Evolutionary conservation across 1,140 invertebrate genomes (phyloP).

Genomic region (Pogonomyrmex barbatus): DNA sequence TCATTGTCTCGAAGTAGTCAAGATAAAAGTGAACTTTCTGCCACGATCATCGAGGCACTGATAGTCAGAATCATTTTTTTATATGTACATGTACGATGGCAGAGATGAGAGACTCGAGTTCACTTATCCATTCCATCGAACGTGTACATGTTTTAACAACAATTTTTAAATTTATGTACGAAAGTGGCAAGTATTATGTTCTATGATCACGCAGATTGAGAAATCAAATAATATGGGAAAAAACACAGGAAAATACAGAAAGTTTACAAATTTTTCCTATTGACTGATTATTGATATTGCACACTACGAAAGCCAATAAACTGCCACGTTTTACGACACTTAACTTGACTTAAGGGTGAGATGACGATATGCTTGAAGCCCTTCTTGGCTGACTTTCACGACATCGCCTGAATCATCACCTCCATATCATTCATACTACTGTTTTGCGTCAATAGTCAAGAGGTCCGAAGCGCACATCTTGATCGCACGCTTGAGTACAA

Average conservation of each 20-base stretch:
- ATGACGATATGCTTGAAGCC: constrained; percentile 41
- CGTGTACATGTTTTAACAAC: constrained; percentile 15
- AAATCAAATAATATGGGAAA: not conserved
- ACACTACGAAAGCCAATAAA: constrained; percentile 52
- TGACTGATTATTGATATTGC: constrained; percentile 40
- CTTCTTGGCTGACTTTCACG: constrained; percentile 79
- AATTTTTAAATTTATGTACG: constrained; percentile 5
- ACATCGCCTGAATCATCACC: constrained; percentile 79
- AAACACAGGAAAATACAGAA: not conserved
- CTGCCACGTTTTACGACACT: constrained; percentile 70
- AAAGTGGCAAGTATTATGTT: constrained; percentile 8
- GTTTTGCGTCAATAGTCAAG: constrained; percentile 80
- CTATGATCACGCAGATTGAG: not conserved
- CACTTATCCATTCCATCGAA: constrained; percentile 7
- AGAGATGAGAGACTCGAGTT: not conserved
- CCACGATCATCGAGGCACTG: not conserved
- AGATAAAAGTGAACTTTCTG: constrained; percentile 23
- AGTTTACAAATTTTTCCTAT: not conserved
- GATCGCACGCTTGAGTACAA: constrained; percentile 12
- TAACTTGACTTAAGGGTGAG: not conserved
- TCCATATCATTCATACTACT: constrained; percentile 81
- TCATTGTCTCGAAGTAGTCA: constrained; percentile 38
- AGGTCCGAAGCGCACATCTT: constrained; percentile 33
- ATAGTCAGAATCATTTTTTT: constrained; percentile 39
- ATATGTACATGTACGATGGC: constrained; percentile 6